Base-by-base conservation (phyloP, 2,113 vertebrate species). In the Brachypodius melanocephalos region DNA sequence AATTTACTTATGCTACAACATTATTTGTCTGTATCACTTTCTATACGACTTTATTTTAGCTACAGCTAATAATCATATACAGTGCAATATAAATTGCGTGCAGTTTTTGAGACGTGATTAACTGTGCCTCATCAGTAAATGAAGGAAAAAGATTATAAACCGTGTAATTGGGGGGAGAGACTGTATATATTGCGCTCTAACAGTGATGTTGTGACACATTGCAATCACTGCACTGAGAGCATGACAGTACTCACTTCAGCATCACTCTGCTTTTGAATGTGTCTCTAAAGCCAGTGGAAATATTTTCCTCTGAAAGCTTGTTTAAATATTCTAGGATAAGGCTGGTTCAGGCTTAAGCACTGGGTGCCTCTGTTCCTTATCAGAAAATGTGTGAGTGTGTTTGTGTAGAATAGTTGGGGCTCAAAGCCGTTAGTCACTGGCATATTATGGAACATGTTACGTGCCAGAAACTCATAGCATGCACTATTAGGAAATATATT, bases 31-130 rank as follows among this genome's bases (percentile, higher is more conserved):
- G 26, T 51, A 57, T 88, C 16, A 26, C 81, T 80, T 92, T 88
- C 75, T 85, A 24, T 80, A 55, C 17, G 1, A 5, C 63, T 94
- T 88, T 91, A 62, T 69, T 92, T 93, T 62, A 93, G 32, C 45
- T 80, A 32, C 43, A 86, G 55, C 59, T 96, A 86, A 86, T 86
- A 86, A 77, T 93, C 78, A 58, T 31, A 66, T 83, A 58, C 38
- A 67, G 38, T 43, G 55, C 34, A 51, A 42, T 84, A 77, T 62
- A 69, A 92, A 74, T 66, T 69, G 26, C 78, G 46, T 89, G 66
- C 24, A 8, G 29, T 68, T 79, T 92, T 79, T 73, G 91, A 76
- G 85, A 51, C 38, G 2, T 65, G 40, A 82, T 95, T 85, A 82
- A 72, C 58, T 82, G 24, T 67, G 62, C 51, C 58, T 92, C 65